Percentiles rank a stretch among this genome's conserved stretches.
These are phyloP conservation scores for Orthosia gothica DNA, from an alignment of 2,888 invertebrate genomes.

Conservation along the genomic window DNA sequence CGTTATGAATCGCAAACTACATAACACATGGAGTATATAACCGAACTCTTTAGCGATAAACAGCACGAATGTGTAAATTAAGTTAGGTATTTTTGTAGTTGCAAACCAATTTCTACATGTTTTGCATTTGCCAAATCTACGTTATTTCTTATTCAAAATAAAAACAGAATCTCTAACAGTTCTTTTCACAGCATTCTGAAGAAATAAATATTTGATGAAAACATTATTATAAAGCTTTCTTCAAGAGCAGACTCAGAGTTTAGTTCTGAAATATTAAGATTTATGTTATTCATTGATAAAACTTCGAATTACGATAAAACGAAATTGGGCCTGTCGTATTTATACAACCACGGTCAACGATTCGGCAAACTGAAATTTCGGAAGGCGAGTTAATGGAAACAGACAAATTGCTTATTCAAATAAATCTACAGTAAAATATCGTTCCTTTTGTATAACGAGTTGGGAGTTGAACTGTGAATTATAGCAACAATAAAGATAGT, in stretches of 20 bases:
- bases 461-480: conserved; percentile 53
- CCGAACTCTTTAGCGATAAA: too few relatives aligned
- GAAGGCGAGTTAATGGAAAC: conserved; percentile 56
- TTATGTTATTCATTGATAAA: conserved; percentile 50
- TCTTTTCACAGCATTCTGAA: background rate
- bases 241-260: conserved; percentile 7
- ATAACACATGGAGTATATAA: too few relatives aligned
- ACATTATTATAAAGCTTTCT: conserved; percentile 19
- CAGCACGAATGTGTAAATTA: too few relatives aligned
- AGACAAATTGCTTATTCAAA: conserved; percentile 62
- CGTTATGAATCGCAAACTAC: background rate
- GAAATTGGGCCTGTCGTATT: conserved; percentile 57
- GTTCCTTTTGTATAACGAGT: conserved; percentile 47
- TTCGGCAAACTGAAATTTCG: conserved; percentile 53
- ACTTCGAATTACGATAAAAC: conserved; percentile 52
- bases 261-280: conserved; percentile 27
- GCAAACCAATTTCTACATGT: background rate
- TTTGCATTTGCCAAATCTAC: background rate
- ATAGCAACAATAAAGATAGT: conserved; percentile 64
- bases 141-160: background rate
- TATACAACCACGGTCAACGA: conserved; percentile 57
- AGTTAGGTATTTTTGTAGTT: too few relatives aligned
- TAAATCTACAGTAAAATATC: conserved; percentile 55
- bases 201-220: conserved; percentile 1
- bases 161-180: background rate